Conservation (phyloP, 2,113 vertebrate genomes). For the Artemisiospiza belli region DNA sequence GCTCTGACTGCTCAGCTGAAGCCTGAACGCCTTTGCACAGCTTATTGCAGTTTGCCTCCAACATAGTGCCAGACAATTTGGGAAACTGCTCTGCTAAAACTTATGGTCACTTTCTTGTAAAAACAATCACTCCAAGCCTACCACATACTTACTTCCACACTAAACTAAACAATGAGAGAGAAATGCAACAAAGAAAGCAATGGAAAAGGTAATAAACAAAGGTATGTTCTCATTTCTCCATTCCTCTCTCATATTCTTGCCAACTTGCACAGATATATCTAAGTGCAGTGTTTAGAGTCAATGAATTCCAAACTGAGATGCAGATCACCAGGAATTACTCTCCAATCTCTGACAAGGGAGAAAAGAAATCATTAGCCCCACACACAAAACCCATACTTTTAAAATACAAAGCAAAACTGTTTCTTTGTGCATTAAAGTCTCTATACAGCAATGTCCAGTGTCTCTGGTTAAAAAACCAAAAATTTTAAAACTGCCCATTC, state of each 20-base stretch:
- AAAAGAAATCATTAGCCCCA: neutral
- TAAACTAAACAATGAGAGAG: neutral
- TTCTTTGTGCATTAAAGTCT: neutral
- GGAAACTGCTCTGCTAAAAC: neutral
- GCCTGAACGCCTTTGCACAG: slow-evolving; percentile 33
- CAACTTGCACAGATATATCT: neutral
- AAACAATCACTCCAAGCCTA: neutral
- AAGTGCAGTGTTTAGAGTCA: neutral
- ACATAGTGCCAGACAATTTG: neutral
- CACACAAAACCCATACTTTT: neutral
- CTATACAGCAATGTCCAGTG: neutral
- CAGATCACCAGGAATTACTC: neutral
- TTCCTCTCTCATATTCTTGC: neutral
- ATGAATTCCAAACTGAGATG: neutral
- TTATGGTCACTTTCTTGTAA: neutral
- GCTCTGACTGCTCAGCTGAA: slow-evolving; percentile 36
- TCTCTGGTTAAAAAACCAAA: neutral
- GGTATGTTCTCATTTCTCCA: neutral
- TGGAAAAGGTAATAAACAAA: neutral
- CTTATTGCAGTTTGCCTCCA: neutral
- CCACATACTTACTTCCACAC: neutral
- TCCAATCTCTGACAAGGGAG: neutral
- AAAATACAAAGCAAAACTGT: neutral
- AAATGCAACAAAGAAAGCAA: neutral
- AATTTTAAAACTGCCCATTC: neutral